Evolutionary conservation across 2,888 invertebrate genomes (phyloP), one percentile per base, ranked within the genome.

Genomic region (Scaptomyza reducta): DNA sequence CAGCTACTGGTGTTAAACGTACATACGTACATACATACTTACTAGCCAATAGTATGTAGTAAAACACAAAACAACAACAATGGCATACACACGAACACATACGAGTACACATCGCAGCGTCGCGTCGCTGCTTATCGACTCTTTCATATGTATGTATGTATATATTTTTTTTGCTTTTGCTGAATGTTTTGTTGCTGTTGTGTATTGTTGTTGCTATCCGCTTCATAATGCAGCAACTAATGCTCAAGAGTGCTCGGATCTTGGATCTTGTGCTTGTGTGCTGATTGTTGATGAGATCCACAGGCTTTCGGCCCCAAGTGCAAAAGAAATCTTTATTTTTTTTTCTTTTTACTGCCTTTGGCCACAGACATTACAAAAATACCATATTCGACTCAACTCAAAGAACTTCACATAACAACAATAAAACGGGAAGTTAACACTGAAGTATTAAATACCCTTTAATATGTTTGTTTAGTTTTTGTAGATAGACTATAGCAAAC

Each of bases 1-100:
- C 83, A 88, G 83, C 83, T 84, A 84, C 83, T 89, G 83, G 83
- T 84, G 89, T 84, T 84, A 77, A 84, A 73, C 83, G 89, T 89
- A 82, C 79, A 82, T 64, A 72, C 13, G 61, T 77, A 76, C 45
- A 44, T 14, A 58, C 58, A 67, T 47, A 47, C 42, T 46, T 51
- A 53, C 55, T 67, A 68, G 59, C 59, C 41, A 74, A 68, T 58
- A 62, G 74, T 73, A 56, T 74, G 87, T 88, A 79, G 85, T 85
- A 80, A 71, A 80, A 38, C 38, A 40, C 31, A 31, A 27, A 6
- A 27, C 7, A 6, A n/a, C n/a, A 14, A 67, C 42, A 49, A 45
- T 49, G 33, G n/a, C 49, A 33, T 33, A 33, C 66, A 22, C 22
- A 22, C 5, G 22, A 4, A 22, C 22, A 22, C 22, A 22, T 22